Evolutionary conservation across 2,888 invertebrate genomes (phyloP).

Genomic region (Chymomyza amoena): DNA sequence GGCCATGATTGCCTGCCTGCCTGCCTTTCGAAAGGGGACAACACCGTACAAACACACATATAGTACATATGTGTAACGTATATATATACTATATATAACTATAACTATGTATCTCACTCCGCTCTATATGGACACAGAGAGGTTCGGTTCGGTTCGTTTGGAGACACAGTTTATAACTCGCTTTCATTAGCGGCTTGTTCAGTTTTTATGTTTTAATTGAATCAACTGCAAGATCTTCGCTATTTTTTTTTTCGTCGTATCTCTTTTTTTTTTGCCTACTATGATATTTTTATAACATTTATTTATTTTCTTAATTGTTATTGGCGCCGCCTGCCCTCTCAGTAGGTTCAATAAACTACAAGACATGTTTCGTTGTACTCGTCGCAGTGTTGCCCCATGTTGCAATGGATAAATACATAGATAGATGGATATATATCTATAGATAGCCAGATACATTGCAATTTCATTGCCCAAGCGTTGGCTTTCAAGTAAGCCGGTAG

Average conservation of each 20-base stretch:
- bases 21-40: not conserved
- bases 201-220: slow-evolving; percentile 51
- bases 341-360: slow-evolving; percentile 56
- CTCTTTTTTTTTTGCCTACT: slow-evolving; percentile 5
- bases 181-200: slow-evolving; percentile 6
- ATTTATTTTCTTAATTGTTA: slow-evolving; percentile 57
- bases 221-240: slow-evolving; percentile 52
- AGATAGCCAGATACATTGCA: slow-evolving; percentile 35
- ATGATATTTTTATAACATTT: slow-evolving; percentile 51
- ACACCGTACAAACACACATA: slow-evolving; percentile 2
- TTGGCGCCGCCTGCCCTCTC: slow-evolving; percentile 49
- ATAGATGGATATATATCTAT: not conserved
- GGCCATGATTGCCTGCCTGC: not conserved
- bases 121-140: not conserved
- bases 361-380: slow-evolving; percentile 24
- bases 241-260: not conserved
- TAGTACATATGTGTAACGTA: not conserved
- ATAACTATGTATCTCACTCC: not conserved
- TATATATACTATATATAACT: not conserved
- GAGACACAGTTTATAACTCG: not conserved
- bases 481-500: slow-evolving; percentile 64
- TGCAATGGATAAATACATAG: slow-evolving; percentile 56
- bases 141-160: no score
- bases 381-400: slow-evolving; percentile 21
- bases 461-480: slow-evolving; percentile 41